phyloP scores from a whole-genome alignment of 2,888 invertebrate genomes.

The Thereva nobilitata region DNA sequence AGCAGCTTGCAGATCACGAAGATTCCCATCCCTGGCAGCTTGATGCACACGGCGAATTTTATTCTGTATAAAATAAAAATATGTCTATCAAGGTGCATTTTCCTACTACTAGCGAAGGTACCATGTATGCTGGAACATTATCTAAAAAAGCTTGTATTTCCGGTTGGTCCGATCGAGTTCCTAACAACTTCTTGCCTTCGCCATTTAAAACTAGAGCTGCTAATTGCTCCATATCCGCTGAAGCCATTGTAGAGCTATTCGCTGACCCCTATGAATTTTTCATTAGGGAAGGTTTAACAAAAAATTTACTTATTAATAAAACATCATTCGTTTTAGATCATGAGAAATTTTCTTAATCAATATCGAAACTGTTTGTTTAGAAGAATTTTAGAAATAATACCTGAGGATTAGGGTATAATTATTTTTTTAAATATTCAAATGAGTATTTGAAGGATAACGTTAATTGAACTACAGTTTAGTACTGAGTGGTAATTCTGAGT shows the following conservation, averaged over 20 bases:
- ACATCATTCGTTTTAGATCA: neutral
- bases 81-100: neutral
- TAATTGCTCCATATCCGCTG: constrained; percentile 85
- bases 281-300: neutral
- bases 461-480: no score
- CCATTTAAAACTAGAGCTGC: constrained; percentile 88
- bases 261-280: neutral
- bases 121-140: constrained; percentile 87
- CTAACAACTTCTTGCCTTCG: constrained; percentile 76
- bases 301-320: constrained; percentile 4
- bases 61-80: constrained; percentile 61
- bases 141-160: constrained; percentile 86
- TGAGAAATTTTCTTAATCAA: no score
- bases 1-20: constrained; percentile 82
- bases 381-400: no score
- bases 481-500: no score
- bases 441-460: no score
- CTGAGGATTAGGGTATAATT: no score
- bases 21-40: constrained; percentile 81
- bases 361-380: no score
- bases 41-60: constrained; percentile 89
- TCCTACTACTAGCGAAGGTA: constrained; percentile 54
- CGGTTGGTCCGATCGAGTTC: constrained; percentile 70
- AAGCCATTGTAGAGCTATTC: constrained; percentile 63
- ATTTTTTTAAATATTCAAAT: no score